These are phyloP conservation scores for Pollenia labialis DNA, from an alignment of 2,888 invertebrate species.

Conservation along the genomic window DNA sequence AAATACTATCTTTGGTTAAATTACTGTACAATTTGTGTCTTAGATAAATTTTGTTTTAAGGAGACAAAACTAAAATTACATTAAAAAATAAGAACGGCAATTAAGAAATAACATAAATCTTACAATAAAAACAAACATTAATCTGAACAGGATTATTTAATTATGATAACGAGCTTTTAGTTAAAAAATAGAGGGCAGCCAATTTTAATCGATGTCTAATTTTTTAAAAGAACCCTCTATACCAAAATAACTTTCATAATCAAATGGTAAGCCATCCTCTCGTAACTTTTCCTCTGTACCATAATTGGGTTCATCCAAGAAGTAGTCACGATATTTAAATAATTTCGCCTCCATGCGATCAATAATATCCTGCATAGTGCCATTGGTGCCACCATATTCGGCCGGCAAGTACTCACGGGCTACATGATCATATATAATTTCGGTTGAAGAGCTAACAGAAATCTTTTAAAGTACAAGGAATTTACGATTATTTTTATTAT, in stretches of 20 bases:
- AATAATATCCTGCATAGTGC: constrained; percentile 83
- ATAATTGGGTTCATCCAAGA: constrained; percentile 79
- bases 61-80: constrained; percentile 44
- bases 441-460: constrained; percentile 85
- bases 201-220: constrained; percentile 81
- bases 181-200: constrained; percentile 17
- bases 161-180: constrained; percentile 37
- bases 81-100: constrained; percentile 9
- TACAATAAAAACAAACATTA: background rate
- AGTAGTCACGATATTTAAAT: constrained; percentile 79
- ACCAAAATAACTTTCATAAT: constrained; percentile 80
- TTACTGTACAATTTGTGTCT: constrained; percentile 26
- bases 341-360: constrained; percentile 80
- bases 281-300: constrained; percentile 81
- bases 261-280: constrained; percentile 73
- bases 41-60: constrained; percentile 45
- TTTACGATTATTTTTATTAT: background rate
- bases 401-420: constrained; percentile 86
- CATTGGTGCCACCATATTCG: constrained; percentile 88
- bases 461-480: constrained; percentile 83
- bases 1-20: constrained; percentile 63
- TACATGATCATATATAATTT: constrained; percentile 86
- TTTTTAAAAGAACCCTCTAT: constrained; percentile 82
- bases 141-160: background rate
- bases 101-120: background rate